Evolutionary conservation across 2,113 vertebrate species (phyloP).

Genomic region (Castor canadensis): DNA sequence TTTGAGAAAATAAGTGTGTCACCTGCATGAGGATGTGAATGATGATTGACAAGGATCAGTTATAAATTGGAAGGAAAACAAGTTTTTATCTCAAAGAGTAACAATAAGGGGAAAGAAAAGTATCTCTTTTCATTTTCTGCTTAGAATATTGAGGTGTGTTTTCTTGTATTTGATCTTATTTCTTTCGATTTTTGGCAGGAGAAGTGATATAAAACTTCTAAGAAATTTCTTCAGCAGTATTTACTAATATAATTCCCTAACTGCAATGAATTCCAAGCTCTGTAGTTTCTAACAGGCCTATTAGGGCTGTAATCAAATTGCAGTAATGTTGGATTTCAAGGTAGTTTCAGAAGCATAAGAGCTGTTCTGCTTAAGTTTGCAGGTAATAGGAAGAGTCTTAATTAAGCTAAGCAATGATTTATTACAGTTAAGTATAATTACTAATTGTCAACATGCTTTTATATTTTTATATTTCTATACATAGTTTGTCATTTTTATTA

Average conservation of each 20-base stretch:
- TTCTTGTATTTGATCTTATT: not conserved
- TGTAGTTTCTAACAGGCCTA: not conserved
- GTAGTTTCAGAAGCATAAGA: conserved; percentile 23
- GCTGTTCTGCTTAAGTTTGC: not conserved
- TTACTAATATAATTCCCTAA: not conserved
- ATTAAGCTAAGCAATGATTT: not conserved
- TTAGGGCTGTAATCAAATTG: not conserved
- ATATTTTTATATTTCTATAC: not conserved
- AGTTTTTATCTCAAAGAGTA: not conserved
- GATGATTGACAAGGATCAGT: not conserved
- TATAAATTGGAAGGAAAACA: conserved; percentile 5
- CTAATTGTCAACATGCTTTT: not conserved
- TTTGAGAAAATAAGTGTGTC: not conserved
- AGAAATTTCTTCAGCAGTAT: not conserved
- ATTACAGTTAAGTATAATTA: not conserved
- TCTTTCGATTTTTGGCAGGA: not conserved
- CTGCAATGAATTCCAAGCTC: not conserved
- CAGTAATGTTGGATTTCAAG: conserved; percentile 10
- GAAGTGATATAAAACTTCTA: not conserved
- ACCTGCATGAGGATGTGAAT: not conserved
- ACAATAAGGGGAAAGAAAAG: not conserved
- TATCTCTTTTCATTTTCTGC: not conserved
- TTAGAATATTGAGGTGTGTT: not conserved
- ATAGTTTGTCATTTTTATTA: not conserved
- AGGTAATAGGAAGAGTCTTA: not conserved